phyloP scores from a whole-genome alignment of 2,113 vertebrate genomes.

The Embiotoca jacksoni region DNA sequence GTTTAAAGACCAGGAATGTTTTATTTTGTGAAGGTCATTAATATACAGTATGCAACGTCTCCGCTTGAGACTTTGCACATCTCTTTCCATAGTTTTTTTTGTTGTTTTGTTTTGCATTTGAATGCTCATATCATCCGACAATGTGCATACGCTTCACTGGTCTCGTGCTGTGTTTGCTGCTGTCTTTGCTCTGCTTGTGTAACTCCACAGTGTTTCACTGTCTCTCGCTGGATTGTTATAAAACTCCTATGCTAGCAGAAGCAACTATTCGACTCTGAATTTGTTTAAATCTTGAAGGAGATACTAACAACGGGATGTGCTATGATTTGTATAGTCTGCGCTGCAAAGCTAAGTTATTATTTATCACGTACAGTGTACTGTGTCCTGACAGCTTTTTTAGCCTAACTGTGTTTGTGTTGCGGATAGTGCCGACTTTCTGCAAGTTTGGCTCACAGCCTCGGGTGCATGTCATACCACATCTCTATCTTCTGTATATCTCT shows the following conservation, averaged over 20 bases:
- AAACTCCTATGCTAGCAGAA: not conserved
- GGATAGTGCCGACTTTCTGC: not conserved
- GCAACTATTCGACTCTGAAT: not conserved
- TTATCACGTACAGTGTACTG: not conserved
- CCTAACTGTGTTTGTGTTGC: not conserved
- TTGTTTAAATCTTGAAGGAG: not conserved
- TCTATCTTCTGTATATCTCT: not conserved
- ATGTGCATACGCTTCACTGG: constrained; percentile 13
- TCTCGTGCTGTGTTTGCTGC: not conserved
- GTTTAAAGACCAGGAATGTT: not conserved
- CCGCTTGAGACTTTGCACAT: constrained; percentile 1
- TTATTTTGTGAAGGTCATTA: constrained; percentile 1
- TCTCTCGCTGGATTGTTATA: not conserved
- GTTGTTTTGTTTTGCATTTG: constrained; percentile 17
- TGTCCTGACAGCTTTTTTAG: not conserved
- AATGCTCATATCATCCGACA: constrained; percentile 10
- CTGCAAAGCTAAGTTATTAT: constrained; percentile 8
- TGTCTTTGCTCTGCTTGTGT: constrained; percentile 2
- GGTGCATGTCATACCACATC: constrained; percentile 4
- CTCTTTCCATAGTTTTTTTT: constrained; percentile 18
- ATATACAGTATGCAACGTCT: not conserved
- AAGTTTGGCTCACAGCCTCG: constrained; percentile 14
- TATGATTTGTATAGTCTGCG: not conserved
- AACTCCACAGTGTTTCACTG: not conserved
- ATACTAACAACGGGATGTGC: not conserved